Evolutionary conservation across 2,797 vertebrate species (phyloP).

Genomic region (Pangasius larnaudii): DNA sequence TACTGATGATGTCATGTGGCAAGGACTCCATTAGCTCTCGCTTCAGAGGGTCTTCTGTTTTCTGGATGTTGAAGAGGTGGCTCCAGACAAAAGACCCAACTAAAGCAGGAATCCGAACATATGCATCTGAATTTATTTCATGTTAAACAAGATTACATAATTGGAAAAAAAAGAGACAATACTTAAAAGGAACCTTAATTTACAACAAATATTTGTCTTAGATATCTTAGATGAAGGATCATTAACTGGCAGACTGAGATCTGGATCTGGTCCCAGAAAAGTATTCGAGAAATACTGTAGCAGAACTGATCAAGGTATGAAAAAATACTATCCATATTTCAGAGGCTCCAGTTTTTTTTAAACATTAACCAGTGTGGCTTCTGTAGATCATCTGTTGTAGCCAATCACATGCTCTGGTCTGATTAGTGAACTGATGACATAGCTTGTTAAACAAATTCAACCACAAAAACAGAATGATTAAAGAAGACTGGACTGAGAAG

Average conservation of each 20-base stretch:
- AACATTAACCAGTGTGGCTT: background rate
- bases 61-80: constrained; percentile 83
- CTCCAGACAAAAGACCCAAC: constrained; percentile 92
- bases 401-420: background rate
- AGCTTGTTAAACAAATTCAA: background rate
- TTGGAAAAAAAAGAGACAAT: background rate
- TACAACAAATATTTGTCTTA: background rate
- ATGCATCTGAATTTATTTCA: background rate
- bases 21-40: constrained; percentile 75
- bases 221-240: background rate
- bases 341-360: background rate
- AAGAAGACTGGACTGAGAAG: no score
- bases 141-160: background rate
- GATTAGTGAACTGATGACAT: background rate
- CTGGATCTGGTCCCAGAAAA: background rate
- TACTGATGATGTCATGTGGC: constrained; percentile 84
- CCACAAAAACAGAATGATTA: background rate
- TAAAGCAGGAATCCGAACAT: constrained; percentile 53
- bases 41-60: constrained; percentile 85
- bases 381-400: background rate
- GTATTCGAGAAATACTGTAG: background rate
- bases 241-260: background rate
- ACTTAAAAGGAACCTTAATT: background rate
- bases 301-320: no score
- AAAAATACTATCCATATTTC: background rate